A percentile compares a stretch with the other conserved stretches of the same genome.
Evolutionary conservation across 2,888 invertebrate genomes (phyloP).

Genomic region (Acrocera orbiculus): DNA sequence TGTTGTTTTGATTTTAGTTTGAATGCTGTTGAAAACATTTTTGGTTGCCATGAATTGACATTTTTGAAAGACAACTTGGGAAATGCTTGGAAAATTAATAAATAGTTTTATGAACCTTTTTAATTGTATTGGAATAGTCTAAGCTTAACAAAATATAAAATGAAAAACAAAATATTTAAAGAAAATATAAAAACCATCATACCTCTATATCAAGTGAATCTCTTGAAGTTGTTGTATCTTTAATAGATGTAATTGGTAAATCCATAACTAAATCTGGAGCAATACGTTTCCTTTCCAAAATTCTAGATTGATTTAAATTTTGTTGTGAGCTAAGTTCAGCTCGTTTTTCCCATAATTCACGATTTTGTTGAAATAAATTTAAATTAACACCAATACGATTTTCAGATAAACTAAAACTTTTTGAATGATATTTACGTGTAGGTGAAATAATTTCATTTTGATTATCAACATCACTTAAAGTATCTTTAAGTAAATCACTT

Average conservation of each 20-base stretch:
- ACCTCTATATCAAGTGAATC: conserved; percentile 21
- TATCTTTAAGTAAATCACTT: conserved; percentile 11
- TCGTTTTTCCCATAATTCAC: conserved; percentile 43
- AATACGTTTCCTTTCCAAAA: conserved; percentile 24
- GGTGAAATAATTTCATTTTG: conserved; percentile 6
- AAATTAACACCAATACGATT: conserved; percentile 10
- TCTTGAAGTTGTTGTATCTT: conserved; percentile 20
- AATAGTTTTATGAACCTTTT: not conserved
- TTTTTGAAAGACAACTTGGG: too few species aligned
- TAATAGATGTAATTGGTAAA: conserved; percentile 42
- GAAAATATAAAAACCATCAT: not conserved
- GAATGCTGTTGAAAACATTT: too few species aligned
- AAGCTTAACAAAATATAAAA: conserved; percentile 11
- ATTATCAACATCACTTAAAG: not conserved
- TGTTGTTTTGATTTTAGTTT: too few species aligned
- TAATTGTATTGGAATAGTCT: conserved; percentile 8
- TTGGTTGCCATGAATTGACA: too few species aligned
- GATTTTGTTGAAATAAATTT: conserved; percentile 27
- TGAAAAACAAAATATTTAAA: conserved; percentile 17
- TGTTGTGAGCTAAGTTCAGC: conserved; percentile 36
- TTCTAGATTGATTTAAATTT: conserved; percentile 29
- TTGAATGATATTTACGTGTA: conserved; percentile 13
- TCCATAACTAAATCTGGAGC: conserved; percentile 74
- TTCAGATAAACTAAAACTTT: conserved; percentile 15
- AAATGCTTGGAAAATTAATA: not conserved